Evolutionary conservation across 2,888 invertebrate genomes (phyloP).

Genomic region (Dasysyrphus tricinctus): DNA sequence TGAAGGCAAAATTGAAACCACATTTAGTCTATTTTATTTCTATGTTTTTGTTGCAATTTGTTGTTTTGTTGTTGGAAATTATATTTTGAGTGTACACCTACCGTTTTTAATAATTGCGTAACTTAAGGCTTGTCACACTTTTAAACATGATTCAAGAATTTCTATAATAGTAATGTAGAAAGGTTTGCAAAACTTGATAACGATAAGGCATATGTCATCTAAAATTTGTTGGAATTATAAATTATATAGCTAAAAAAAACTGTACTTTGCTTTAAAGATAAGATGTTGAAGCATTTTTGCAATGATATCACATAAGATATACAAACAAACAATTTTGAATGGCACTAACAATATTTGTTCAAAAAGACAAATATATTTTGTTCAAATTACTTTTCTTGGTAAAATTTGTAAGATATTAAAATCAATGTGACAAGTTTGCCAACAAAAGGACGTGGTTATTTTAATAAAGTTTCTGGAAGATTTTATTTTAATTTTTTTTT

Average conservation of each 20-base stretch:
- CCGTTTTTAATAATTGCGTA: background rate
- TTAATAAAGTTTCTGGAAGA: background rate
- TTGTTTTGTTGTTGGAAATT: background rate
- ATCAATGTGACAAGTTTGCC: background rate
- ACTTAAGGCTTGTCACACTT: background rate
- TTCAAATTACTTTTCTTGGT: background rate
- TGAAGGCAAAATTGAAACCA: background rate
- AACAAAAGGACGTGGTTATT: background rate
- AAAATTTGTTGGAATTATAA: background rate
- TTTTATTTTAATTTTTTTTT: background rate
- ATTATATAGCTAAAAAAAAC: background rate
- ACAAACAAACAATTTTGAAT: background rate
- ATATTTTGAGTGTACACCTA: background rate
- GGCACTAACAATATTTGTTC: background rate
- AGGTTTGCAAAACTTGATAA: background rate
- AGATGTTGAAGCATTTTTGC: background rate
- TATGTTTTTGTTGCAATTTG: background rate
- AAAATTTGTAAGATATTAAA: background rate
- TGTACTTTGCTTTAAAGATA: conserved; percentile 22
- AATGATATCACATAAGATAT: conserved; percentile 17
- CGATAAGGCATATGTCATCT: background rate
- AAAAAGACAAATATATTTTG: too few relatives aligned
- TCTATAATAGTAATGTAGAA: background rate
- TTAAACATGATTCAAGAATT: background rate
- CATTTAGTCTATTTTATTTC: background rate